A percentile compares a stretch with the other conserved stretches of the same genome.
Evolutionary conservation across 2,888 invertebrate genomes (phyloP).

Genomic region (Lithosia quadra): DNA sequence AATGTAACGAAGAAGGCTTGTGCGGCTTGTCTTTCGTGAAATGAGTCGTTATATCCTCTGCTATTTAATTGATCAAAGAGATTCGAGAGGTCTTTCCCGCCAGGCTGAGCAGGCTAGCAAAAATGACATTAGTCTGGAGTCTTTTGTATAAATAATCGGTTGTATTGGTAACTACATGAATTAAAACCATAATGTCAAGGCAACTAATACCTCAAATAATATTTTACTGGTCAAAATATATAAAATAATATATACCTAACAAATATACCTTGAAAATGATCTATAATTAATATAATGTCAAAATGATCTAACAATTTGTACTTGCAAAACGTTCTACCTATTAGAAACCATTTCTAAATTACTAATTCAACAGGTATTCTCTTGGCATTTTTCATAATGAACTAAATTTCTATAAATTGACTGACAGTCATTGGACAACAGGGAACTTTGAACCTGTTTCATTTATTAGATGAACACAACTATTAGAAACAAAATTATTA

Average conservation of each 20-base stretch:
- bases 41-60: too few relatives aligned
- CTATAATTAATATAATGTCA: neutral
- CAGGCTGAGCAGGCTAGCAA: too few relatives aligned
- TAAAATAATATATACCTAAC: neutral
- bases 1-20: too few relatives aligned
- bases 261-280: neutral
- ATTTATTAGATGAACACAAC: neutral
- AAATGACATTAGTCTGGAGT: too few relatives aligned
- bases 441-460: neutral
- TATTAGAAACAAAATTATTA: neutral
- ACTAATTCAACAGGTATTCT: neutral
- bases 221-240: neutral
- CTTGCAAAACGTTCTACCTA: neutral
- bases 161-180: neutral
- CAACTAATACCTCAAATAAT: neutral
- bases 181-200: neutral
- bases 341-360: neutral
- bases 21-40: too few relatives aligned
- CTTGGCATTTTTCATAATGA: neutral
- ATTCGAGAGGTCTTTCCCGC: too few relatives aligned
- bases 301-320: constrained; percentile 4
- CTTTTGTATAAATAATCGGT: too few relatives aligned
- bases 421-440: too few relatives aligned
- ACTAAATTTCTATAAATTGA: neutral
- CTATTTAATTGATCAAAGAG: too few relatives aligned